phyloP scores from a whole-genome alignment of 2,888 invertebrate species.

The Drosophila prostipennis region DNA sequence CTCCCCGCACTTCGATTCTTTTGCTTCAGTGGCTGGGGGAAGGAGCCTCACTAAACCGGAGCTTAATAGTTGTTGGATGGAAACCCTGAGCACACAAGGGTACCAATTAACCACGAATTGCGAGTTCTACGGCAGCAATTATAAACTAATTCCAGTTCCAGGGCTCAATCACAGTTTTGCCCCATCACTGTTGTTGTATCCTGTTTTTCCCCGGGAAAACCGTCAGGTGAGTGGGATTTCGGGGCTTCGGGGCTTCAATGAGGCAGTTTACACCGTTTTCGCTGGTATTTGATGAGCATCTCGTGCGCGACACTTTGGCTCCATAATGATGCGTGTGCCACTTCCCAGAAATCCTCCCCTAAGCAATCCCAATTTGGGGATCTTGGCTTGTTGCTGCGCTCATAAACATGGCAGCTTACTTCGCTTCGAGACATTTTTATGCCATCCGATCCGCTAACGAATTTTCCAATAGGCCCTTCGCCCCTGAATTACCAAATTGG shows the following conservation, averaged over 20 bases:
- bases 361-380: slow-evolving; percentile 23
- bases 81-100: slow-evolving; percentile 16
- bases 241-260: slow-evolving; percentile 63
- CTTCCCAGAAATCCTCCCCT: neutral
- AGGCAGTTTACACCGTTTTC: slow-evolving; percentile 78
- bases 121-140: slow-evolving; percentile 28
- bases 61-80: slow-evolving; percentile 25
- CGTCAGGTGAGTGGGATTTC: slow-evolving; percentile 20
- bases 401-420: slow-evolving; percentile 36
- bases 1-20: slow-evolving; percentile 13
- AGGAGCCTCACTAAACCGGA: neutral
- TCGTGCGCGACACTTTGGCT: slow-evolving; percentile 26
- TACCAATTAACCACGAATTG: slow-evolving; percentile 32
- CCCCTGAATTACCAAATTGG: slow-evolving; percentile 49
- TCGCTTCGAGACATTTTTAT: slow-evolving; percentile 59
- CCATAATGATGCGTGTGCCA: slow-evolving; percentile 38
- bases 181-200: slow-evolving; percentile 30
- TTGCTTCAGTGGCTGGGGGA: neutral
- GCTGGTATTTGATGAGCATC: slow-evolving; percentile 74
- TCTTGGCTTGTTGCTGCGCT: slow-evolving; percentile 57
- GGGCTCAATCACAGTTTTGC: slow-evolving; percentile 39
- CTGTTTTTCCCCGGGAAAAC: slow-evolving; percentile 1
- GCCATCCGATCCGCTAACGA: slow-evolving; percentile 69
- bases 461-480: slow-evolving; percentile 72
- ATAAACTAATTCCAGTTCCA: slow-evolving; percentile 41